phyloP scores from a whole-genome alignment of 2,113 vertebrate species.

The Polyodon spathula region DNA sequence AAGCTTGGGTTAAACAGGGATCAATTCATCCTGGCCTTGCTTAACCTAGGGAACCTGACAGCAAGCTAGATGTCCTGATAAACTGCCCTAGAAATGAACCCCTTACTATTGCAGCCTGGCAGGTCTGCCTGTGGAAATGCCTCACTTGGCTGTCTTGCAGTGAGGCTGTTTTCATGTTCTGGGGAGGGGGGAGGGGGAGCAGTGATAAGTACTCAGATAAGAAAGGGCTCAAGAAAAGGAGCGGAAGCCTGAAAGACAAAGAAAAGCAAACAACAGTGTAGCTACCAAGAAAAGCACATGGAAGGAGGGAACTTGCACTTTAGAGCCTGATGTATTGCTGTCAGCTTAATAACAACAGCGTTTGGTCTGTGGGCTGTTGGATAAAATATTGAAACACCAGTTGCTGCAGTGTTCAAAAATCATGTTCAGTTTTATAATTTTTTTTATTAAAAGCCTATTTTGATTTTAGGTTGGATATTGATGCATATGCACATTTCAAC shows the following conservation, averaged over 20 bases:
- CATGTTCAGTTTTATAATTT: too few relatives aligned
- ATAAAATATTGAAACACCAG: too few relatives aligned
- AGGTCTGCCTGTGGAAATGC: too few relatives aligned
- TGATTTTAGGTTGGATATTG: too few relatives aligned
- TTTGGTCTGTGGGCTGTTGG: too few relatives aligned
- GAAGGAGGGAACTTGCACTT: background rate
- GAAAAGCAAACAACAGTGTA: background rate
- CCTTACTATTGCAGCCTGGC: background rate
- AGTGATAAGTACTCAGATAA: background rate
- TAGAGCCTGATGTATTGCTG: background rate
- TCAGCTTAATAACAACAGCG: too few relatives aligned
- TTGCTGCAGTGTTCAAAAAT: too few relatives aligned
- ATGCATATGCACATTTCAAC: too few relatives aligned
- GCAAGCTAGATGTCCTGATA: background rate
- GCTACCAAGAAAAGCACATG: background rate
- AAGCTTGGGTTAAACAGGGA: background rate
- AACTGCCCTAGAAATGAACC: background rate
- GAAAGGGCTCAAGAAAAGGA: background rate
- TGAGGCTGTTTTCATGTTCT: background rate
- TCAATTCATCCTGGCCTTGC: background rate
- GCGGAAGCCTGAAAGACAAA: background rate
- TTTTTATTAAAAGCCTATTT: too few relatives aligned
- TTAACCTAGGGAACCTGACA: background rate
- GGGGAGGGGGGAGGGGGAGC: background rate
- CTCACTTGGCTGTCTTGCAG: background rate